Evolutionary conservation across 2,113 vertebrate genomes (phyloP).

Genomic region (Camelus dromedarius): DNA sequence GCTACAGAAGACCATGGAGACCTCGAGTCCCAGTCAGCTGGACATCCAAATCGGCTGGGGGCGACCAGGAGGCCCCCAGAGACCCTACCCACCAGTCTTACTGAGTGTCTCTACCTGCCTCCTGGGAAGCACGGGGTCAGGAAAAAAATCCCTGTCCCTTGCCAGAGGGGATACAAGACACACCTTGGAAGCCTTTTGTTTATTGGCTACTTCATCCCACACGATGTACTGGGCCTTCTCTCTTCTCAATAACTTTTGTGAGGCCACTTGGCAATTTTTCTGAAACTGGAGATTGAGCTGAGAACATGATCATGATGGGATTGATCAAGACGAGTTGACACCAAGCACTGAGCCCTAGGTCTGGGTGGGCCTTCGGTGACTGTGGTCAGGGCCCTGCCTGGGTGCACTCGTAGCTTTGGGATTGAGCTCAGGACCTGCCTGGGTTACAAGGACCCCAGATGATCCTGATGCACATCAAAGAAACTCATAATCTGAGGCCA

Average conservation of each 20-base stretch:
- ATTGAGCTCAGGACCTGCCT: neutral
- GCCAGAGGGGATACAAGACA: neutral
- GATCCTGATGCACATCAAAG: accelerated
- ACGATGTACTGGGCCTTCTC: neutral
- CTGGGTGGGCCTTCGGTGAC: neutral
- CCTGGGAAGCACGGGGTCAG: neutral
- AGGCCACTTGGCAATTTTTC: neutral
- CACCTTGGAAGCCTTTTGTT: neutral
- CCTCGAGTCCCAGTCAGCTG: neutral
- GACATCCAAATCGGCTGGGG: no score
- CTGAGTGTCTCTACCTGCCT: neutral
- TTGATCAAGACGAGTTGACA: no score
- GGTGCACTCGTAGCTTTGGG: neutral
- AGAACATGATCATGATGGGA: neutral
- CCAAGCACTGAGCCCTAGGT: neutral
- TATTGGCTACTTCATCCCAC: neutral
- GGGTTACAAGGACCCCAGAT: neutral
- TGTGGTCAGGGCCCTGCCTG: no score
- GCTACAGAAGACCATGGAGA: neutral
- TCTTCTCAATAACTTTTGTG: neutral
- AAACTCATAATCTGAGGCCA: accelerated
- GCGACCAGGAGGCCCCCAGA: neutral
- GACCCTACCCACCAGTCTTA: accelerated
- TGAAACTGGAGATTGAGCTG: neutral
- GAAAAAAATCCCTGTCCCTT: neutral